Evolutionary conservation across 1,140 invertebrate species (phyloP), one percentile per base, ranked within the genome.

Genomic region (Ceratina australensis): DNA sequence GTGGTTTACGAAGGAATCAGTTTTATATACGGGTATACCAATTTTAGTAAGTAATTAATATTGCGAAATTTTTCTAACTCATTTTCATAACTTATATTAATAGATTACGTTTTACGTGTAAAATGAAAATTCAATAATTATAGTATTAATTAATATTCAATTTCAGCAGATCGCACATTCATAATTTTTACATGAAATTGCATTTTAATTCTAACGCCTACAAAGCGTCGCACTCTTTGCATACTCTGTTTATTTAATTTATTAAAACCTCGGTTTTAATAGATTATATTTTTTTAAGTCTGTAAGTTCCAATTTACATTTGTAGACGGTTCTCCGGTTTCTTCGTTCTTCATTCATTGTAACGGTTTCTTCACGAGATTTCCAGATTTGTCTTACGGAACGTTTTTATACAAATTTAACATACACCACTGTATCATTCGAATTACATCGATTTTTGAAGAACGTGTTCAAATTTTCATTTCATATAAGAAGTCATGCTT

Each of bases 291-390:
- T 54, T 13, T 5, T 54, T 26, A 54, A 54, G 13, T 54, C 18
- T 56, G 16, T 3, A 28, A 28, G 22, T 54, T 28, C 28, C n/a
- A 68, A 68, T 68, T 68, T 68, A 68, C 65, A 68, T 68, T 68
- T 68, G 54, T 68, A 68, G 50, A 28, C 65, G n/a, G n/a, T n/a
- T n/a, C n/a, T n/a, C n/a, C n/a, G n/a, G n/a, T n/a, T n/a, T n/a
- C n/a, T n/a, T n/a, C n/a, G n/a, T n/a, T n/a, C n/a, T n/a, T n/a
- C n/a, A n/a, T n/a, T n/a, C n/a, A n/a, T n/a, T n/a, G n/a, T 33
- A 68, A 68, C 28, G 65, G 50, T 42, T 8, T 42, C 5, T 42
- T 10, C 33, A 10, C 0, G 10, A 33, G 49, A 33, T 20, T 26
- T 24, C 4, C 52, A 7, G 13, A 67, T 28, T 2, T 26, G 22